Conservation (phyloP, 2,888 invertebrate species). For the Mesochorus sp. region DNA sequence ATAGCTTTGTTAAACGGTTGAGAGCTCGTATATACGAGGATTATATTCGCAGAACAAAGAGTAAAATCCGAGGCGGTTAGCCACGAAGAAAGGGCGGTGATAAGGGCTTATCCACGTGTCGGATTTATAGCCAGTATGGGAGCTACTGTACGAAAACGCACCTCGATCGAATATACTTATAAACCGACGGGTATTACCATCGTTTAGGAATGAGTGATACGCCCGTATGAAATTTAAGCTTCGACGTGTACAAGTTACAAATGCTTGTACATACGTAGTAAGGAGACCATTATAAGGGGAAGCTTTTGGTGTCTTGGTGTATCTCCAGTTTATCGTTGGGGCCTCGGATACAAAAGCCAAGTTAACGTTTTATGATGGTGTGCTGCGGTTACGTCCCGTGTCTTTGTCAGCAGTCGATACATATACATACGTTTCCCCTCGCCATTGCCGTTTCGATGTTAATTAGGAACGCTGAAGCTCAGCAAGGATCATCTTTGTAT, state of each 20-base stretch:
- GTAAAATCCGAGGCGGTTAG: conserved; percentile 41
- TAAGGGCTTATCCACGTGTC: conserved; percentile 65
- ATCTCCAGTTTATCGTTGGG: conserved; percentile 6
- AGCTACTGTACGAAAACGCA: conserved; percentile 56
- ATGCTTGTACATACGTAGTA: neutral
- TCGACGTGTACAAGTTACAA: too few relatives aligned
- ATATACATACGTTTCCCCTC: conserved; percentile 46
- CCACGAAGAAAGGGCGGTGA: conserved; percentile 57
- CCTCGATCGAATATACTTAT: too few relatives aligned
- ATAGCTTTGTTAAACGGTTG: conserved; percentile 30
- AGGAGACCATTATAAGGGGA: neutral
- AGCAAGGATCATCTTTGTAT: conserved; percentile 63
- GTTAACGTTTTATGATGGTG: neutral
- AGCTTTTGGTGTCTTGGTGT: neutral
- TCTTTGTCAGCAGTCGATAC: conserved; percentile 1
- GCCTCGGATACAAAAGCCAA: conserved; percentile 8
- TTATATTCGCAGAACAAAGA: neutral
- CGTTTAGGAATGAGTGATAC: too few relatives aligned
- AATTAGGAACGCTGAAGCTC: conserved; percentile 70
- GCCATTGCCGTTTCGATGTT: conserved; percentile 78
- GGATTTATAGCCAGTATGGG: conserved; percentile 60
- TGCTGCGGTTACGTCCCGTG: conserved; percentile 14
- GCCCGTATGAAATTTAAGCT: too few relatives aligned
- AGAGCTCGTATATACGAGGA: neutral
- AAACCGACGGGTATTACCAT: too few relatives aligned